Base-by-base conservation (phyloP, 2,797 vertebrate species). In the Phylloscopus collybita region DNA sequence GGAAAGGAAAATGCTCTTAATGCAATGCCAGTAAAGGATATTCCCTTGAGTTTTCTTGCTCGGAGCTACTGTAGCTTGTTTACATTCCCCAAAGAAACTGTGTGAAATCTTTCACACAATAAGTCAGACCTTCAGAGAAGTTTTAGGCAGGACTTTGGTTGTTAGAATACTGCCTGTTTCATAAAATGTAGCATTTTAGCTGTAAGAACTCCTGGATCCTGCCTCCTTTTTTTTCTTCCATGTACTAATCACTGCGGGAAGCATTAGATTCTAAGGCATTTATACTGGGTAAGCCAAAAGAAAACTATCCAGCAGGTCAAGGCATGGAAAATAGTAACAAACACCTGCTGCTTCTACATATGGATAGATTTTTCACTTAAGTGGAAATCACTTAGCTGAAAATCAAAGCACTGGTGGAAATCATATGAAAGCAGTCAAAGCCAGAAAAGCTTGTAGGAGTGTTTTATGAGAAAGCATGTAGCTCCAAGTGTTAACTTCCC, bases 1-100 rank as follows among this genome's bases (percentile, higher is more conserved):
- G 92, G 93, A 95, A 93, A 92, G 81, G 85, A 91, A 96, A 96
- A 88, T 56, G 82, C 76, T 94, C 89, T 87, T 92, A 94, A 80
- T 88, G 82, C 82, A 83, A 14, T 73, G 87, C 65, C 40, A 56
- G 80, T 62, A 53, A 83, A 93, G 49, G 49, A 60, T 88, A 90
- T 94, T 92, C 93, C 79, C 89, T 72, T 50, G 87, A 83, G 82
- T 93, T 86, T 79, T 88, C 85, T 67, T 91, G 62, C 86, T 86
- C 70, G 0, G 2, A 92, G 92, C 92, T 94, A 56, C 93, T 62
- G 85, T 50, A 56, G 80, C 44, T 88, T 93, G 86, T 95, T 95
- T 96, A 91, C 83, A 79, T 95, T 96, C 83, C 86, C 80, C 64
- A 71, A 72, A 90, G 85, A 90, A 91, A 45, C 79, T 49, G 47